A percentile compares a stretch with the other conserved stretches of the same genome.
Conservation (phyloP, 2,113 vertebrate genomes). For the Triplophysa rosa region DNA sequence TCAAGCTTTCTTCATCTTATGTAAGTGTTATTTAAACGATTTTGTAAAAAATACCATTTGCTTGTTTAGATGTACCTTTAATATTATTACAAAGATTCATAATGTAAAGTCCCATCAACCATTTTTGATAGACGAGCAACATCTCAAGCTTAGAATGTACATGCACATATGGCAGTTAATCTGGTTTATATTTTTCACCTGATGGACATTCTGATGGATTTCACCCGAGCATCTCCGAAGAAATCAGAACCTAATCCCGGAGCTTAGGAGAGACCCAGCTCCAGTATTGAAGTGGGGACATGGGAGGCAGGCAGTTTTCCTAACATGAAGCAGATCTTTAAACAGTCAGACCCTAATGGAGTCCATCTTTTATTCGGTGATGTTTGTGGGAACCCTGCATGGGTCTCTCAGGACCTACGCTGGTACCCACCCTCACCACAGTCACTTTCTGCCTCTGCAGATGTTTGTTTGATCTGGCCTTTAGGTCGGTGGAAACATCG, state of each 20-base stretch:
- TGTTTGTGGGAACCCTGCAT: conserved; percentile 37
- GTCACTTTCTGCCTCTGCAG: conserved; percentile 42
- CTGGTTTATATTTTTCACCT: conserved; percentile 41
- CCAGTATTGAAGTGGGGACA: conserved; percentile 35
- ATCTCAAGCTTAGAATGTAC: conserved; percentile 18
- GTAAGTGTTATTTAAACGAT: no score
- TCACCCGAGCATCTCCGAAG: background rate
- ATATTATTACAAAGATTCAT: no score
- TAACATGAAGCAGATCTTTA: conserved; percentile 53
- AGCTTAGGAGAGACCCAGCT: conserved; percentile 32
- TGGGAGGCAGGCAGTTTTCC: conserved; percentile 43
- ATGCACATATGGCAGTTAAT: background rate
- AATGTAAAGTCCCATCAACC: no score
- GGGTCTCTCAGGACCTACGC: conserved; percentile 18
- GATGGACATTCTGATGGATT: conserved; percentile 41
- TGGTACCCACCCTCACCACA: conserved; percentile 51
- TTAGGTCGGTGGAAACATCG: conserved; percentile 42
- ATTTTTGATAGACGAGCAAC: background rate
- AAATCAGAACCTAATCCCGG: conserved; percentile 3
- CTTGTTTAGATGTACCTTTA: no score
- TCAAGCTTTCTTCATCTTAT: no score
- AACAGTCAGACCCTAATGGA: conserved; percentile 53
- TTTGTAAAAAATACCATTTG: no score
- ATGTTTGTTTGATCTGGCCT: conserved; percentile 59
- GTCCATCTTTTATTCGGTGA: conserved; percentile 46